A percentile compares a stretch with the other conserved stretches of the same genome.
Evolutionary conservation across 2,888 invertebrate genomes (phyloP).

Genomic region (Ectemnius lituratus): DNA sequence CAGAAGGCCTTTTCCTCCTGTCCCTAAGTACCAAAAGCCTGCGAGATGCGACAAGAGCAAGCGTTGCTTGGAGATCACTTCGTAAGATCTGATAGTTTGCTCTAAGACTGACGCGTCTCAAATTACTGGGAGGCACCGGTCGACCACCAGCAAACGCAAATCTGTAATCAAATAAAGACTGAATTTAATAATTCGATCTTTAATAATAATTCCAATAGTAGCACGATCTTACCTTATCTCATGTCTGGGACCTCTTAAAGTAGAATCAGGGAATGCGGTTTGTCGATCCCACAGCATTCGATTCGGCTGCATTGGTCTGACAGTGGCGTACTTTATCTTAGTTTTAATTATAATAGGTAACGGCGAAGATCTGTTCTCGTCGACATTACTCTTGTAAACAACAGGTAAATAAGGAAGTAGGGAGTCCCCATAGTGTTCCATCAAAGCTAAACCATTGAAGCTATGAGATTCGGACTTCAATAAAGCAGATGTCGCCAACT

Average conservation of each 20-base stretch:
- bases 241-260: slow-evolving; percentile 69
- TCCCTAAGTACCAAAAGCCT: slow-evolving; percentile 72
- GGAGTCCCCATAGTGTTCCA: slow-evolving; percentile 74
- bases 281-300: slow-evolving; percentile 68
- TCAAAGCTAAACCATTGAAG: slow-evolving; percentile 64
- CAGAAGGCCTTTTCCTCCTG: slow-evolving; percentile 65
- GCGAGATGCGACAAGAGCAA: slow-evolving; percentile 73
- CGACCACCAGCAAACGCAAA: slow-evolving; percentile 75
- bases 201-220: slow-evolving; percentile 1
- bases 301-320: slow-evolving; percentile 60
- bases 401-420: slow-evolving; percentile 70
- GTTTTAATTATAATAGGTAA: slow-evolving; percentile 74
- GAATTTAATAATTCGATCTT: background rate
- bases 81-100: slow-evolving; percentile 75
- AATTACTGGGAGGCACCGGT: slow-evolving; percentile 72
- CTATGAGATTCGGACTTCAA: slow-evolving; percentile 67
- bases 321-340: slow-evolving; percentile 73
- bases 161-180: slow-evolving; percentile 54
- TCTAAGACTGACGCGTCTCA: slow-evolving; percentile 72
- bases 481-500: slow-evolving; percentile 72
- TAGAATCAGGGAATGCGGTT: slow-evolving; percentile 72
- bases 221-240: slow-evolving; percentile 70
- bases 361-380: slow-evolving; percentile 38
- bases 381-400: slow-evolving; percentile 18
- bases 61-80: slow-evolving; percentile 72